phyloP scores from a whole-genome alignment of 2,797 vertebrate genomes.

The Pampus argenteus region DNA sequence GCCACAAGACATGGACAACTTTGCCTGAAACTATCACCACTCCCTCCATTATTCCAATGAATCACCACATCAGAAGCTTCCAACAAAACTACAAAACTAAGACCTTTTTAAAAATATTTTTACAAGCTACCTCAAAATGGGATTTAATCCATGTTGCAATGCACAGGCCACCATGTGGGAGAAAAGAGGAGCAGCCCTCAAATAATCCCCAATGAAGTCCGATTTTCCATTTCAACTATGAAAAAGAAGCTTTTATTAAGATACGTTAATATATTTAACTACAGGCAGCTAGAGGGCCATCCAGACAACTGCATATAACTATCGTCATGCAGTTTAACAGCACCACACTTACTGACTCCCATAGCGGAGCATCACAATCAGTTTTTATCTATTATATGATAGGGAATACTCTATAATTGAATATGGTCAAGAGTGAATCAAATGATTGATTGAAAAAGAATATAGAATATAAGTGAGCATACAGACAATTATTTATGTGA shows the following conservation, averaged over 20 bases:
- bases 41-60: conserved; percentile 17
- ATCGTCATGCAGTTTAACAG: not conserved
- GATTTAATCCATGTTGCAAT: conserved; percentile 40
- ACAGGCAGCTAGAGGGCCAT: not conserved
- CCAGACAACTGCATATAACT: not conserved
- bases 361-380: not conserved
- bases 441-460: not conserved
- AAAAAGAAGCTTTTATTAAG: conserved; percentile 17
- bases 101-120: not conserved
- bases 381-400: not conserved
- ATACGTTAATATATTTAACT: not conserved
- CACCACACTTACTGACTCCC: not conserved
- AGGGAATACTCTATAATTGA: conserved; percentile 4
- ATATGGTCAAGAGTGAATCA: not conserved
- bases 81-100: not conserved
- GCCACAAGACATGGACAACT: conserved; percentile 24
- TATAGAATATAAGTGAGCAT: not conserved
- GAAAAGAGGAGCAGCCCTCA: conserved; percentile 36
- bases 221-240: conserved; percentile 43
- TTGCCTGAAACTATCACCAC: conserved; percentile 3
- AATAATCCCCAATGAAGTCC: conserved; percentile 32
- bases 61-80: conserved; percentile 6
- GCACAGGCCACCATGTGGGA: conserved; percentile 4
- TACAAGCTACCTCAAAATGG: conserved; percentile 23
- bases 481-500: not conserved